A percentile compares a stretch with the other conserved stretches of the same genome.
Evolutionary conservation across 2,113 vertebrate genomes (phyloP).

Genomic region (Panurus biarmicus): DNA sequence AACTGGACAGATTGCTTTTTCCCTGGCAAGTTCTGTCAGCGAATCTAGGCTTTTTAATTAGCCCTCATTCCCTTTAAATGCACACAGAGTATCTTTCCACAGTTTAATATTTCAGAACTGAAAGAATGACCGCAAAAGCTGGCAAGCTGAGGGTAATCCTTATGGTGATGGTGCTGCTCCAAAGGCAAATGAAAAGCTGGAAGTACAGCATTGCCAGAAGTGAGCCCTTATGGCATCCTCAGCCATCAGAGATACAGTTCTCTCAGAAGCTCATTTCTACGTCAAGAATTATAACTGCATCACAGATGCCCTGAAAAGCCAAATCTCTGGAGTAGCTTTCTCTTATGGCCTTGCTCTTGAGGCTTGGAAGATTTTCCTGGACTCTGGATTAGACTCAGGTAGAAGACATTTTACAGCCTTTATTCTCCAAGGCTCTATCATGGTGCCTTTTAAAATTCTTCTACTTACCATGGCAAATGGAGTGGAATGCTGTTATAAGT

Average conservation of each 20-base stretch:
- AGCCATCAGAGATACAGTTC: not conserved
- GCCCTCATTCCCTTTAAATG: not conserved
- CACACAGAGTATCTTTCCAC: not conserved
- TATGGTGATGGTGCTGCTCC: not conserved
- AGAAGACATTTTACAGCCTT: not conserved
- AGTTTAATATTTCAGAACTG: not conserved
- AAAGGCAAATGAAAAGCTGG: not conserved
- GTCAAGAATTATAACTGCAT: not conserved
- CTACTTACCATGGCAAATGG: not conserved
- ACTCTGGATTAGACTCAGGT: not conserved
- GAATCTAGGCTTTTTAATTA: not conserved
- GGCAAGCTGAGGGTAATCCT: not conserved
- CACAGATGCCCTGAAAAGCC: not conserved
- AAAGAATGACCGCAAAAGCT: not conserved
- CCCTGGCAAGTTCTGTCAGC: not conserved
- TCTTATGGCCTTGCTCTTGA: not conserved
- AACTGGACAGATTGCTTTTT: not conserved
- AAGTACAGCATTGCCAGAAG: not conserved
- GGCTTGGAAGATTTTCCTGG: not conserved
- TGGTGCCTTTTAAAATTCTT: not conserved
- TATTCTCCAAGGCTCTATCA: not conserved
- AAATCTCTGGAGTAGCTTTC: not conserved
- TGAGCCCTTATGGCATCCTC: not conserved
- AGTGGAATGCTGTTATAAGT: not conserved
- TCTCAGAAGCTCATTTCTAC: not conserved